Conservation (phyloP, 1,140 invertebrate genomes). For the Archivesica marissinica region DNA sequence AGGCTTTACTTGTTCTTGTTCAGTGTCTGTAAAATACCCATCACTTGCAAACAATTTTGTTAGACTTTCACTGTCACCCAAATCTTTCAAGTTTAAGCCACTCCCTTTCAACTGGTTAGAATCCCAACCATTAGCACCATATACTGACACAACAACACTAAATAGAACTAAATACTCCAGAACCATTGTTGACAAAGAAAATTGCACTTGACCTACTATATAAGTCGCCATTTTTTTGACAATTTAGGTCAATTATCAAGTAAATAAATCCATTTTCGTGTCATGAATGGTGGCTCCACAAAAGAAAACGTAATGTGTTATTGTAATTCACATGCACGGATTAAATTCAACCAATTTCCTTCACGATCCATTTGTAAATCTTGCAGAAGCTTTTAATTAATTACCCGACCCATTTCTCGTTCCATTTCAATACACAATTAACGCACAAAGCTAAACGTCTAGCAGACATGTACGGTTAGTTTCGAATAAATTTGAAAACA, state of each 20-base stretch:
- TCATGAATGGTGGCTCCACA: neutral
- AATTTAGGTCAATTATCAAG: constrained; percentile 36
- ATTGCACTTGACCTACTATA: constrained; percentile 30
- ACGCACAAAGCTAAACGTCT: neutral
- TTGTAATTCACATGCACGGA: neutral
- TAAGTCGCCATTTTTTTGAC: constrained; percentile 16
- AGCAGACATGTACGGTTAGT: neutral
- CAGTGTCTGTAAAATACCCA: constrained; percentile 59
- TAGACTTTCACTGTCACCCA: constrained; percentile 36
- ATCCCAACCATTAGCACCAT: constrained; percentile 30
- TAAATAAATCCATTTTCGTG: neutral
- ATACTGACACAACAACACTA: neutral
- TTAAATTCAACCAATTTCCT: neutral
- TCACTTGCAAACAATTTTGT: constrained; percentile 52
- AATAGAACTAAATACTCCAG: neutral
- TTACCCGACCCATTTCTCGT: constrained; percentile 6
- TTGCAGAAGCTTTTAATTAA: neutral
- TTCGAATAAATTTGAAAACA: constrained; percentile 7
- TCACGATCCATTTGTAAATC: neutral
- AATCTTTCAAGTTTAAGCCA: constrained; percentile 41
- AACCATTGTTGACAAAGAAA: constrained; percentile 39
- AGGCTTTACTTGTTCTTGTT: constrained; percentile 62
- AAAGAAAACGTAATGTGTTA: neutral
- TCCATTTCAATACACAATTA: constrained; percentile 27
- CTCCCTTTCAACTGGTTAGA: constrained; percentile 5